phyloP scores from a whole-genome alignment of 2,797 vertebrate genomes.

The Sphaeramia orbicularis region DNA sequence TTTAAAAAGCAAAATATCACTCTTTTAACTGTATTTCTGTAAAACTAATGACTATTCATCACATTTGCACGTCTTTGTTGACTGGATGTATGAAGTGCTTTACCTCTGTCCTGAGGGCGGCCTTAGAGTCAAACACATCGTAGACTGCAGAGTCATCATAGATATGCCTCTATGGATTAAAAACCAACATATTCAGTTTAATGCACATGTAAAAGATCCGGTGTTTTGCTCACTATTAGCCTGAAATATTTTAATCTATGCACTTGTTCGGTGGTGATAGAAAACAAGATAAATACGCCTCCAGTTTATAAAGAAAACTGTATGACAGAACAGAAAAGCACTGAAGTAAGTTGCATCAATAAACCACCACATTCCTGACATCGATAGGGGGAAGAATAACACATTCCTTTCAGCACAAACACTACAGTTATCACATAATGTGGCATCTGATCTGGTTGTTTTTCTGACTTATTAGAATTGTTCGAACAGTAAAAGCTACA shows the following conservation, averaged over 20 bases:
- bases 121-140: slow-evolving; percentile 83
- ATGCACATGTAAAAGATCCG: slow-evolving; percentile 37
- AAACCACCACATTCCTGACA: slow-evolving; percentile 60
- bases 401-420: slow-evolving; percentile 52
- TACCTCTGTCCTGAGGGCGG: slow-evolving; percentile 75
- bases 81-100: slow-evolving; percentile 24
- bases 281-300: slow-evolving; percentile 18
- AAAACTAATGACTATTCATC: neutral
- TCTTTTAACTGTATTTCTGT: neutral
- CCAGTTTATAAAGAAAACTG: slow-evolving; percentile 48
- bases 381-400: slow-evolving; percentile 48
- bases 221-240: slow-evolving; percentile 27
- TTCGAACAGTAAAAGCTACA: slow-evolving; percentile 22
- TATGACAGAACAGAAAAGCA: slow-evolving; percentile 18
- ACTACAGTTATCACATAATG: slow-evolving; percentile 44
- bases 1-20: too few relatives aligned
- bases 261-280: slow-evolving; percentile 12
- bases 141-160: slow-evolving; percentile 87
- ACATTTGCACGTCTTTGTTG: neutral
- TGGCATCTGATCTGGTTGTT: slow-evolving; percentile 24
- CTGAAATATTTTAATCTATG: slow-evolving; percentile 37
- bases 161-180: slow-evolving; percentile 87
- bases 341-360: slow-evolving; percentile 61
- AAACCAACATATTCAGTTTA: slow-evolving; percentile 45
- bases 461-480: slow-evolving; percentile 20